A percentile compares a stretch with the other conserved stretches of the same genome.
Conservation (phyloP, 2,113 vertebrate genomes). For the Oxyura jamaicensis region DNA sequence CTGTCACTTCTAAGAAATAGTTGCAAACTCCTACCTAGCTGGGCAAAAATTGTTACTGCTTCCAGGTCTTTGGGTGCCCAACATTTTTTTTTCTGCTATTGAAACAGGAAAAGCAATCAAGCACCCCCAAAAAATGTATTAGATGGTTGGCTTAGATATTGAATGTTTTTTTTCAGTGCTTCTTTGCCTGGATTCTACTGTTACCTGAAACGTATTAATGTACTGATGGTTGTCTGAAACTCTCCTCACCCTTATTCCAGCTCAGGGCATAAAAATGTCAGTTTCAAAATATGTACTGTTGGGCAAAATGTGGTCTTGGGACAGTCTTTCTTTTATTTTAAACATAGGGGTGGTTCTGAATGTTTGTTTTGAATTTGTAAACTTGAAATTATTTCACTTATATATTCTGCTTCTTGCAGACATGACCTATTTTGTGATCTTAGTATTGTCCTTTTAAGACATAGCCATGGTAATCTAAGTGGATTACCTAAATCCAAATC, state of each 20-base stretch:
- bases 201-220: not conserved
- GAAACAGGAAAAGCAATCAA: not conserved
- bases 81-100: not conserved
- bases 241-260: not conserved
- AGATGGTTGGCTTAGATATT: not conserved
- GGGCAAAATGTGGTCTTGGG: not conserved
- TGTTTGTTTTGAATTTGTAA: not conserved
- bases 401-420: conserved; percentile 38
- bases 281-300: not conserved
- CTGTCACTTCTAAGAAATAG: not conserved
- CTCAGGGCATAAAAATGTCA: not conserved
- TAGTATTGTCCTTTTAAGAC: conserved; percentile 78
- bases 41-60: not conserved
- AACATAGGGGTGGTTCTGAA: not conserved
- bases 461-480: conserved; percentile 80
- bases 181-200: not conserved
- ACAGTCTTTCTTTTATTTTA: not conserved
- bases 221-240: not conserved
- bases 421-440: conserved; percentile 79
- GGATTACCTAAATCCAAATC: conserved; percentile 84
- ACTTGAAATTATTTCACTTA: conserved; percentile 37
- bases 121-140: not conserved
- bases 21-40: not conserved
- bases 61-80: not conserved
- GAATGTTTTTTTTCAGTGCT: not conserved